phyloP scores from a whole-genome alignment of 1,140 invertebrate species.

The Eumaeus atala region DNA sequence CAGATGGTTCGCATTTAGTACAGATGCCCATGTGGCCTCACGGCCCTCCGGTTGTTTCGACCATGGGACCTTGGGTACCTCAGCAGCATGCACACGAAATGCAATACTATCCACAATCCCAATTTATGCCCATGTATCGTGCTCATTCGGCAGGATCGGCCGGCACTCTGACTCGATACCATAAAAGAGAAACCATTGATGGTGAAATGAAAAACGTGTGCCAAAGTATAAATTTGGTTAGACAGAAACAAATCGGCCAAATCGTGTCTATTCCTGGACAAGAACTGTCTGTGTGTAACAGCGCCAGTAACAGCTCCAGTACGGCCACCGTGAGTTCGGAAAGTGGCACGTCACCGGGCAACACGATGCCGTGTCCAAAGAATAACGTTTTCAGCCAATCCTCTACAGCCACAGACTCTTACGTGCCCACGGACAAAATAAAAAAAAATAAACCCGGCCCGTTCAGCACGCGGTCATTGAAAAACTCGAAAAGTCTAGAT shows the following conservation, averaged over 20 bases:
- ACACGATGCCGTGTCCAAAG: slow-evolving; percentile 50
- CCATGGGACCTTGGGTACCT: slow-evolving; percentile 52
- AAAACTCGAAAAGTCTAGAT: slow-evolving; percentile 69
- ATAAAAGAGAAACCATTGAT: slow-evolving; percentile 55
- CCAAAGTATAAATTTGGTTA: slow-evolving; percentile 72
- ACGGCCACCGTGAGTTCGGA: slow-evolving; percentile 58
- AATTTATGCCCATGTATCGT: slow-evolving; percentile 62
- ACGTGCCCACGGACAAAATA: slow-evolving; percentile 42
- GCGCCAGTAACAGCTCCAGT: slow-evolving; percentile 53
- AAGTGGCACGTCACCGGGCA: slow-evolving; percentile 59
- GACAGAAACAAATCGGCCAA: slow-evolving; percentile 69
- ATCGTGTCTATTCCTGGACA: slow-evolving; percentile 64
- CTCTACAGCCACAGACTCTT: slow-evolving; percentile 35
- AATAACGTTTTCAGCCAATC: slow-evolving; percentile 43
- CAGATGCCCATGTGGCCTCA: slow-evolving; percentile 64
- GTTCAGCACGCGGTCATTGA: slow-evolving; percentile 46
- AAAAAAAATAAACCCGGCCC: slow-evolving; percentile 54
- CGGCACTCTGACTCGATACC: slow-evolving; percentile 59
- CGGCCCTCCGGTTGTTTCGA: slow-evolving; percentile 53
- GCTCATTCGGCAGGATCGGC: slow-evolving; percentile 59
- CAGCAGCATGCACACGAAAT: slow-evolving; percentile 42
- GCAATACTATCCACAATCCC: slow-evolving; percentile 67
- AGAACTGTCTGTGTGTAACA: slow-evolving; percentile 66
- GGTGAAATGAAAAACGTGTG: slow-evolving; percentile 61
- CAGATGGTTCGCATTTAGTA: slow-evolving; percentile 55